Conservation (phyloP, 2,797 vertebrate genomes). For the Eospalax fontanierii region DNA sequence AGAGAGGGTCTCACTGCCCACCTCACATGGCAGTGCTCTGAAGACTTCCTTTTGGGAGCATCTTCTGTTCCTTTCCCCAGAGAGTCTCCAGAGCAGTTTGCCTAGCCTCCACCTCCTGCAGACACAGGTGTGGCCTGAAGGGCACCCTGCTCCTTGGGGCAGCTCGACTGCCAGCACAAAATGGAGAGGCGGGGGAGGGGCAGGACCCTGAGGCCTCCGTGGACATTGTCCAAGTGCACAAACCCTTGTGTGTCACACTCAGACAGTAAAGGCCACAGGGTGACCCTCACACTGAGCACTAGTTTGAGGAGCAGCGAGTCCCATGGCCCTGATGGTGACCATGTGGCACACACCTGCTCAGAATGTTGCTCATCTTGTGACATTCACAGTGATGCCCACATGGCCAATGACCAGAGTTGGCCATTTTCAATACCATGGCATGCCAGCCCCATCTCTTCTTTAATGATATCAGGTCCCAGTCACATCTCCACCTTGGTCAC, state of each 20-base stretch:
- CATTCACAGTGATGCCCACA: neutral
- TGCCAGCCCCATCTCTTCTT: neutral
- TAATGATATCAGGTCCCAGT: neutral
- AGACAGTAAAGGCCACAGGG: rapidly evolving
- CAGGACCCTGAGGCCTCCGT: neutral
- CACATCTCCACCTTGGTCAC: neutral
- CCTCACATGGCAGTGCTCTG: rapidly evolving
- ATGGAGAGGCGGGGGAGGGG: too few species aligned
- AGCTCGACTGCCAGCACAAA: neutral
- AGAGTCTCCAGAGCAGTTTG: neutral
- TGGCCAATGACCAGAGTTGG: neutral
- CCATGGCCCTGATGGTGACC: neutral
- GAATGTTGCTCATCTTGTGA: neutral
- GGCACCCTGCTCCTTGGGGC: neutral
- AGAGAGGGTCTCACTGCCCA: neutral
- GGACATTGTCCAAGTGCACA: rapidly evolving
- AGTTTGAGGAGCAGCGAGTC: neutral
- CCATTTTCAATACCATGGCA: neutral
- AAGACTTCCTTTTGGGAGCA: neutral
- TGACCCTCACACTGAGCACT: neutral
- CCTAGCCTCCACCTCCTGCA: neutral
- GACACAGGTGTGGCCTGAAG: neutral
- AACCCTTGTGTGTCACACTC: rapidly evolving
- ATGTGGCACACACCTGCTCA: rapidly evolving
- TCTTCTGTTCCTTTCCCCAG: neutral